Percentiles rank a stretch among this genome's conserved stretches.
These are phyloP conservation scores for Calidris pugnax DNA, from an alignment of 2,113 vertebrate species.

Conservation along the genomic window DNA sequence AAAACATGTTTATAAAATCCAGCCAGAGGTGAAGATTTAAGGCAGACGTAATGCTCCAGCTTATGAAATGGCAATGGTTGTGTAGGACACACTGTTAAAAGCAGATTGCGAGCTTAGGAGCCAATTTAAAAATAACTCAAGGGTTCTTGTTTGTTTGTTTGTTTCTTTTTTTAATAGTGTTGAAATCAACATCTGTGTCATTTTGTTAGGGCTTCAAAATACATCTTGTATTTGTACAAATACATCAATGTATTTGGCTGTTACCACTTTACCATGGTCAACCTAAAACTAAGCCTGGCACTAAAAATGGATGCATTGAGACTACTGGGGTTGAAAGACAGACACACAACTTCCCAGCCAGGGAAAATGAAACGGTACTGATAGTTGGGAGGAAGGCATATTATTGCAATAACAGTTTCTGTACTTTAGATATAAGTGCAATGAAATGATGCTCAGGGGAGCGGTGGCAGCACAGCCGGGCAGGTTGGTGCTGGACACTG, in stretches of 20 bases:
- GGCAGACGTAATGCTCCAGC: neutral
- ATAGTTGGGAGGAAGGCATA: neutral
- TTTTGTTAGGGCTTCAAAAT: neutral
- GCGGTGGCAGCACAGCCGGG: rapidly evolving
- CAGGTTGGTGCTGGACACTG: neutral
- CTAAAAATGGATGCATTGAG: neutral
- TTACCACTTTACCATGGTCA: neutral
- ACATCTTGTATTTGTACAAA: neutral
- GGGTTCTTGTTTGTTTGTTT: neutral
- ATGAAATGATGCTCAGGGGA: neutral
- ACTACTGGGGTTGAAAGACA: neutral
- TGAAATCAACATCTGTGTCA: neutral
- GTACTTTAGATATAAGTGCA: neutral
- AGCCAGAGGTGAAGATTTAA: neutral
- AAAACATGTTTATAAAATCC: neutral
- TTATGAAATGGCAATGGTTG: neutral
- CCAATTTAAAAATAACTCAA: neutral
- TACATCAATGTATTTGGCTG: neutral
- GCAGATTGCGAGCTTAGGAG: neutral
- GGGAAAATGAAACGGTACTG: neutral
- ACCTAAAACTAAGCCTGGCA: neutral
- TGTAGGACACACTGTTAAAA: neutral
- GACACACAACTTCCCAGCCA: neutral
- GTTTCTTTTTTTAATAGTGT: neutral
- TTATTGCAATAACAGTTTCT: neutral